Base-by-base conservation (phyloP, 2,113 vertebrate genomes). In the Eulacestoma nigropectus region DNA sequence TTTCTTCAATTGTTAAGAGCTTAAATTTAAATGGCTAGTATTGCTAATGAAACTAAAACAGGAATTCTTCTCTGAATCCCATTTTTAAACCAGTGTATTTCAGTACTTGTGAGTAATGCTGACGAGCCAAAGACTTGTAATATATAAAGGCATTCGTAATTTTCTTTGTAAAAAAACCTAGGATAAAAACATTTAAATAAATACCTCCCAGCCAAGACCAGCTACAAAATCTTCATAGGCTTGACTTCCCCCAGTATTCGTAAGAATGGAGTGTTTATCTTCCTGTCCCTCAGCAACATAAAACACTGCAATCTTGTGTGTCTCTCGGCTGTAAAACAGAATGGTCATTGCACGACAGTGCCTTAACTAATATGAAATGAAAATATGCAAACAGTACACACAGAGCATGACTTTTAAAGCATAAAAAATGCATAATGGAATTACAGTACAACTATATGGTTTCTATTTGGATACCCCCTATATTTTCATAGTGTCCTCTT, bases 261-360 rank as follows among this genome's bases (percentile, higher is more conserved):
- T 99, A 69, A 99, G 98, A 95, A 99, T 99, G 93, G 99, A 99
- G 98, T 99, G 99, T 95, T 99, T 99, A 97, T 99, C 99, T 97
- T 99, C 99, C 97, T 99, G 99, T 44, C 99, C 99, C 95, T 99
- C 99, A 53, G 99, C 99, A 88, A 99, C 99, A 81, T 99, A 99
- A 98, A 99, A 99, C 83, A 99, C 99, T 22, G 99, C 99, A 37
- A 99, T 99, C 97, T 99, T 99, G 97, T 99, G 99, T 16, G 99
- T 99, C 96, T 99, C 99, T 52, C 99, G 99, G 96, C 99, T 99
- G 86, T 87, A 96, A 97, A 93, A 95, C 59, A 97, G 67, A 47
- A 95, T 62, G 46, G 59, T 77, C 53, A 93, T 37, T 70, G 57
- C 47, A 64, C n/a, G 35, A 84, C 29, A 91, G 62, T 46, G 32